Conservation (phyloP, 2,888 invertebrate species). For the Nomada fucata region DNA sequence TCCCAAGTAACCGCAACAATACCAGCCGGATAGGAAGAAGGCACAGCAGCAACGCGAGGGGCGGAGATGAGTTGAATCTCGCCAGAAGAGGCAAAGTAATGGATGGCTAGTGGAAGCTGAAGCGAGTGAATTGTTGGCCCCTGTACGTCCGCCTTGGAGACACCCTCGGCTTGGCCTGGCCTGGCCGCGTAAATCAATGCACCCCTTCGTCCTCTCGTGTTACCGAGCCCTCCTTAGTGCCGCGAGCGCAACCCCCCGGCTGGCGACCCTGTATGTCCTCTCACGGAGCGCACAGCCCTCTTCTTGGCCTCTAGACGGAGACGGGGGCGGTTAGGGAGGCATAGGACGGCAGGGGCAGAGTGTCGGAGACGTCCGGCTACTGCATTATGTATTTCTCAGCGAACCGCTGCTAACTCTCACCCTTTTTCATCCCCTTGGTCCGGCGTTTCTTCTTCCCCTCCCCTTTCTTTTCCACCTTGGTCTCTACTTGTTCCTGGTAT, state of each 20-base stretch:
- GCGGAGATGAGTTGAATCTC: slow-evolving; percentile 36
- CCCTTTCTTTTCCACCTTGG: slow-evolving; percentile 22
- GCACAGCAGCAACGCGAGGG: not conserved
- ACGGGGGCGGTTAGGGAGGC: not conserved
- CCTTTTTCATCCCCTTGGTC: slow-evolving; percentile 67
- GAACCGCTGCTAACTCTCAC: slow-evolving; percentile 74
- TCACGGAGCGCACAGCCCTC: slow-evolving; percentile 53
- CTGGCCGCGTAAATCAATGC: slow-evolving; percentile 83
- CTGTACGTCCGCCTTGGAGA: slow-evolving; percentile 80
- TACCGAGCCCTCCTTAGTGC: slow-evolving; percentile 55
- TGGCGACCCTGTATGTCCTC: slow-evolving; percentile 58
- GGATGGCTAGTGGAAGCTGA: slow-evolving; percentile 82
- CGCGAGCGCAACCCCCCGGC: slow-evolving; percentile 50
- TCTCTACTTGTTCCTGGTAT: slow-evolving; percentile 31
- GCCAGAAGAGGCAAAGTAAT: slow-evolving; percentile 76
- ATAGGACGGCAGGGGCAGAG: slow-evolving; percentile 78
- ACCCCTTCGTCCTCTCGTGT: slow-evolving; percentile 73
- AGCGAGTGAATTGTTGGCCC: slow-evolving; percentile 84
- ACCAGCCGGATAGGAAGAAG: slow-evolving; percentile 65
- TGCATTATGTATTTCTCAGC: slow-evolving; percentile 84
- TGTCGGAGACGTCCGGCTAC: slow-evolving; percentile 84
- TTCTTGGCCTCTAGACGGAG: slow-evolving; percentile 59
- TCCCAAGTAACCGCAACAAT: slow-evolving; percentile 82
- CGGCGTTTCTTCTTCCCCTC: slow-evolving; percentile 60
- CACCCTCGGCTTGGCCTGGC: slow-evolving; percentile 79